Evolutionary conservation across 2,113 vertebrate genomes (phyloP), one percentile per base, ranked within the genome.

Genomic region (Phocoena sinus): DNA sequence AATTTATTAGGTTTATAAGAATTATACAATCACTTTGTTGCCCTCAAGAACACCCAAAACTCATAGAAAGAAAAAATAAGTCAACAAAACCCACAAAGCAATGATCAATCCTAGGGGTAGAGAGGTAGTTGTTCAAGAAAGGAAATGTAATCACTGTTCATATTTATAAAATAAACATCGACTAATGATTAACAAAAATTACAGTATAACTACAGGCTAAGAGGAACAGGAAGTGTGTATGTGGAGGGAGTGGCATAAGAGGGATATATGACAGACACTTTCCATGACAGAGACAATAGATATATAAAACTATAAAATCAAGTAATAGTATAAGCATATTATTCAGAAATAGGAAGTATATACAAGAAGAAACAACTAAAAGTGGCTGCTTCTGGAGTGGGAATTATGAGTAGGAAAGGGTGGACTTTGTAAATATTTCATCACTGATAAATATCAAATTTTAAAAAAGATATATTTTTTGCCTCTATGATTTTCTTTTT

Each of bases 141-240:
- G 38, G 58, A 77, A 85, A 91, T 60, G 38, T n/a, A 85, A 70
- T 47, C 26, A 47, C 41, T 26, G 31, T n/a, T 92, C 1, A 21
- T 96, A 82, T 92, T 86, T 92, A 86, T 92, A 96, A 76, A 53
- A 67, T 68, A 85, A 97, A 96, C 68, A 83, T 38, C 94, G 79
- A 82, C 21, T 77, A 47, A 89, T 63, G 56, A 65, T 28, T 38
- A 67, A 95, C 58, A 47, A 38, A 73, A 74, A 71, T 65, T 65
- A 74, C 23, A 11, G 23, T 50, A 6, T 76, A 88, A 76, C 33
- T 36, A 65, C 58, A 76, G 86, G 60, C 47, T 83, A 77, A 88
- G 38, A 67, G 47, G 81, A 67, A 53, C 3, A 76, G 58, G 31
- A 74, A 58, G 26, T 13, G 2, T 62, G 3, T 50, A 28, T 44